Percentiles rank a stretch among this genome's conserved stretches.
Conservation (phyloP, 2,888 invertebrate species). For the Fragum whitleyi region DNA sequence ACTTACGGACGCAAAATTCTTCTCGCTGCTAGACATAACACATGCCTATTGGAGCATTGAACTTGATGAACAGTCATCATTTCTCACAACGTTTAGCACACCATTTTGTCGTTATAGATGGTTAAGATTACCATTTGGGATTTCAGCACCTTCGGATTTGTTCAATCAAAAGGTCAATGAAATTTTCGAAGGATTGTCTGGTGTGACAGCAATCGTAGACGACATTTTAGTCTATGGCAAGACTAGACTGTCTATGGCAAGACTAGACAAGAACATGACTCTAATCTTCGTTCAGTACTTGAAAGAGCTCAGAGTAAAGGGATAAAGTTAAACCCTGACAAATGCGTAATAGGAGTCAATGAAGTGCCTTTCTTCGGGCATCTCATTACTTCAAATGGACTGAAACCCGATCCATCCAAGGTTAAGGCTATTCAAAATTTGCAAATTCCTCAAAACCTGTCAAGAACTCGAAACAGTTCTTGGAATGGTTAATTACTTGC, state of each 20-base stretch:
- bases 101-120: slow-evolving; percentile 57
- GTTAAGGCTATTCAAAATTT: slow-evolving; percentile 39
- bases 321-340: slow-evolving; percentile 49
- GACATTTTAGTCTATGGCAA: slow-evolving; percentile 48
- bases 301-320: slow-evolving; percentile 24
- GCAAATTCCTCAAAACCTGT: slow-evolving; percentile 19
- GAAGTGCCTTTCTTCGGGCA: slow-evolving; percentile 57
- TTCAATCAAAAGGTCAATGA: slow-evolving; percentile 42
- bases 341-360: slow-evolving; percentile 33
- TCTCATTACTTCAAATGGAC: slow-evolving; percentile 32
- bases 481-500: slow-evolving; percentile 57
- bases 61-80: slow-evolving; percentile 47
- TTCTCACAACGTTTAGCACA: slow-evolving; percentile 58
- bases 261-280: slow-evolving; percentile 42
- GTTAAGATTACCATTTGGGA: slow-evolving; percentile 55
- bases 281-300: slow-evolving; percentile 34
- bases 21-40: slow-evolving; percentile 35
- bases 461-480: slow-evolving; percentile 46
- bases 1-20: slow-evolving; percentile 23
- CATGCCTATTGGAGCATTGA: slow-evolving; percentile 50
- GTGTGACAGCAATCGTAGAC: slow-evolving; percentile 42
- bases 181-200: slow-evolving; percentile 44
- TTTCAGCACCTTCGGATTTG: slow-evolving; percentile 34
- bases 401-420: slow-evolving; percentile 50
- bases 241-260: too few relatives aligned